A percentile compares a stretch with the other conserved stretches of the same genome.
phyloP scores from a whole-genome alignment of 2,113 vertebrate genomes.

The Oreocharis arfaki region DNA sequence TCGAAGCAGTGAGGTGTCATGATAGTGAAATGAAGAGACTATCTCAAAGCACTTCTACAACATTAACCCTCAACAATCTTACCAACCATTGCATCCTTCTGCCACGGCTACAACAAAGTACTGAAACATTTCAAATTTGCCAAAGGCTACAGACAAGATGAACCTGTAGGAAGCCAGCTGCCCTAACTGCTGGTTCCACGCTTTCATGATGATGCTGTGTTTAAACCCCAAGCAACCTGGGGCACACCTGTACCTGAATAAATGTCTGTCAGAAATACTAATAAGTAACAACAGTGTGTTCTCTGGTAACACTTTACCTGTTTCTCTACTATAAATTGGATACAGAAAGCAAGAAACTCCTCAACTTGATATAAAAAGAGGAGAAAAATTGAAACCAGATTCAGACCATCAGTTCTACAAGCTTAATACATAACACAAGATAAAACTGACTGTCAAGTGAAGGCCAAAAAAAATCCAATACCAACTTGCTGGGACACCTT shows the following conservation, averaged over 20 bases:
- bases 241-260: background rate
- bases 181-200: background rate
- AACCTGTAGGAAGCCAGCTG: background rate
- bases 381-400: background rate
- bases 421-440: background rate
- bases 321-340: background rate
- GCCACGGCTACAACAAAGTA: fast-evolving
- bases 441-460: background rate
- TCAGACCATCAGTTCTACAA: background rate
- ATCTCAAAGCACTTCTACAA: background rate
- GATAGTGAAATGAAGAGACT: too few species aligned
- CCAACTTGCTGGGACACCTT: background rate
- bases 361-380: background rate
- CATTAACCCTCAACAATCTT: background rate
- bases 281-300: background rate
- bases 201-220: background rate
- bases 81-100: background rate
- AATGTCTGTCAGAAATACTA: background rate
- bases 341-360: background rate
- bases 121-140: background rate
- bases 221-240: background rate
- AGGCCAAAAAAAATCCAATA: background rate
- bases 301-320: background rate
- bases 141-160: background rate
- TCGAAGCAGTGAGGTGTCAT: background rate